Evolutionary conservation across 2,888 invertebrate genomes (phyloP).

Genomic region (Melolontha melolontha): DNA sequence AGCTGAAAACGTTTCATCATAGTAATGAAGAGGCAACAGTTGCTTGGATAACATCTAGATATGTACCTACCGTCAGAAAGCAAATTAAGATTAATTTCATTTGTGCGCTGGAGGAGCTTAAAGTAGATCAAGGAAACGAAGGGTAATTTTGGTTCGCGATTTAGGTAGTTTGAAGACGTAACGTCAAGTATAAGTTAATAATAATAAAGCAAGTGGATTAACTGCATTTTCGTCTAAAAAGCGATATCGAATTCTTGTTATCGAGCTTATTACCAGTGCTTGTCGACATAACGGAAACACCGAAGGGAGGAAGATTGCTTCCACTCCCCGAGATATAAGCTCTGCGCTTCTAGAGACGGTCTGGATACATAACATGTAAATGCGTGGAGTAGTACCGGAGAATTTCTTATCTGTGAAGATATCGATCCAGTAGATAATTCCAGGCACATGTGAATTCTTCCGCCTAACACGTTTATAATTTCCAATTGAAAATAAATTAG

Average conservation of each 20-base stretch:
- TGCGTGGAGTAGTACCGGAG: constrained; percentile 23
- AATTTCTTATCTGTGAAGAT: constrained; percentile 29
- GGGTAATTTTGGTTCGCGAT: constrained; percentile 10
- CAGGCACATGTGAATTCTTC: background rate
- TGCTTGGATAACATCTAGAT: constrained; percentile 4
- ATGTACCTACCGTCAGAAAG: constrained; percentile 13
- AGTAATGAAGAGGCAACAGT: constrained; percentile 12
- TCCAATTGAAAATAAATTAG: constrained; percentile 30
- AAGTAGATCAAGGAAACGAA: background rate
- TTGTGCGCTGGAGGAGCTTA: background rate
- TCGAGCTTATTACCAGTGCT: constrained; percentile 34
- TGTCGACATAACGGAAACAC: constrained; percentile 28
- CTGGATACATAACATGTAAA: constrained; percentile 31
- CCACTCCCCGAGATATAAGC: constrained; percentile 28
- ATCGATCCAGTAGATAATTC: constrained; percentile 12
- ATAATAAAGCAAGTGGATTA: constrained; percentile 37
- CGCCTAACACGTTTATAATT: constrained; percentile 32
- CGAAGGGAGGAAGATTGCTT: constrained; percentile 28
- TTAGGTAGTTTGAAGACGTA: background rate
- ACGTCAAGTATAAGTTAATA: constrained; percentile 36
- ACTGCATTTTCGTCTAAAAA: constrained; percentile 27
- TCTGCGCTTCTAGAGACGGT: constrained; percentile 6
- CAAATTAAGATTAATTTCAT: constrained; percentile 31
- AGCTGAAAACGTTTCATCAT: constrained; percentile 15
- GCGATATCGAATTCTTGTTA: constrained; percentile 40